Base-by-base conservation (phyloP, 2,888 invertebrate genomes). In the Temnothorax ravouxi region DNA sequence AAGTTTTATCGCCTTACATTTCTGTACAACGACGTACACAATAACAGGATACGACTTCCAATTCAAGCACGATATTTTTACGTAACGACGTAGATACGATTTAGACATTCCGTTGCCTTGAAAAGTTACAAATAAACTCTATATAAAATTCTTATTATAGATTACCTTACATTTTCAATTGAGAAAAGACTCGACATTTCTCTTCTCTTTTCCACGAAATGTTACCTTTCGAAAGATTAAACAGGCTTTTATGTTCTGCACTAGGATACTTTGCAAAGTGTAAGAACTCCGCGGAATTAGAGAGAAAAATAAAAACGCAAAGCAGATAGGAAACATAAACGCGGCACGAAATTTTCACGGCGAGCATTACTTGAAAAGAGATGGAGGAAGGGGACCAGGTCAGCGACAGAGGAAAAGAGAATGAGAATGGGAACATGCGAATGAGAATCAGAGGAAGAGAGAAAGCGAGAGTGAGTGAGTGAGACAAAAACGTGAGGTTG, bases 271-370 rank as follows among this genome's bases (percentile, higher is more conserved):
- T 81, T 79, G 64, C 71, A 62, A 85, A 72, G 75, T 54, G 21
- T 77, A 61, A 75, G 72, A 79, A 80, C 64, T 82, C 62, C 56
- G 69, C 41, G 72, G 15, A 72, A 71, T 29, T 54, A 76, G 79
- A 38, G 34, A 54, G 29, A 44, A 44, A 72, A 62, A 69, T 62
- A 71, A 83, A 64, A 62, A 79, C 67, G 86, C 77, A 84, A 88
- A 86, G 86, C 79, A 83, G 81, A 84, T 75, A 64, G 66, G 34
- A 64, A 89, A 84, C 52, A 56, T 61, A 84, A 72, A 82, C 72
- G 69, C 25, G 62, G 79, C 62, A 85, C 79, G 84, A 90, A 87
- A 88, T 86, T 90, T 86, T 83, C 83, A 52, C 77, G 69, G 21
- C 38, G 50, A 5, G 61, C 71, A 64, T 29, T 54, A 44, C 44